Conservation (phyloP, 1,140 invertebrate species). For the Mycetomoellerius zeteki region DNA sequence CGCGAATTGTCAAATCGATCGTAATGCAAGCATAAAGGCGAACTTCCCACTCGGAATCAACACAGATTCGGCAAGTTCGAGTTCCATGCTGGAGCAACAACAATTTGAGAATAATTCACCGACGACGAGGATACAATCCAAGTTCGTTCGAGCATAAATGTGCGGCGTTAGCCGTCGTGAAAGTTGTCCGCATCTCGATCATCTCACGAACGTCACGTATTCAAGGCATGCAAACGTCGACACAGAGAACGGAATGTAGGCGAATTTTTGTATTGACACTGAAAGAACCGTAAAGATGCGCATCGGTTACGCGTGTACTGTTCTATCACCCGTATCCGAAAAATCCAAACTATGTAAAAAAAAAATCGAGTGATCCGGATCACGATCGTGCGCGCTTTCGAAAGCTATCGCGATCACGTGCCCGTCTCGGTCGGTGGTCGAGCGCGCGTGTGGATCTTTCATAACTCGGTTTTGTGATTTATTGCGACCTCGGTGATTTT, state of each 20-base stretch:
- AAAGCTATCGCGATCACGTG: constrained; percentile 70
- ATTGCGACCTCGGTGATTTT: constrained; percentile 73
- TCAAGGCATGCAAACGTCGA: not conserved
- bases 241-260: not conserved
- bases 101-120: constrained; percentile 40
- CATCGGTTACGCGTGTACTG: not conserved
- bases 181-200: constrained; percentile 37
- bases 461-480: constrained; percentile 74
- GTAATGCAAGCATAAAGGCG: constrained; percentile 32
- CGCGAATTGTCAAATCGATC: constrained; percentile 55
- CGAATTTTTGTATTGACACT: constrained; percentile 16
- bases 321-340: constrained; percentile 18
- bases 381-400: constrained; percentile 51
- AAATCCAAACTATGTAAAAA: constrained; percentile 22
- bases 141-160: constrained; percentile 38
- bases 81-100: constrained; percentile 29
- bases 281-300: constrained; percentile 41
- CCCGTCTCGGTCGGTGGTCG: constrained; percentile 51
- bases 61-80: constrained; percentile 10
- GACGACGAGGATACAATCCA: constrained; percentile 8
- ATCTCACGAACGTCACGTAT: not conserved
- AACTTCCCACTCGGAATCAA: constrained; percentile 18
- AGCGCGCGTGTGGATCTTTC: constrained; percentile 72
- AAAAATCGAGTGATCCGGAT: constrained; percentile 20
- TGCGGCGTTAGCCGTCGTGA: not conserved